phyloP scores from a whole-genome alignment of 2,113 vertebrate genomes.

The Cephalophus harveyi region DNA sequence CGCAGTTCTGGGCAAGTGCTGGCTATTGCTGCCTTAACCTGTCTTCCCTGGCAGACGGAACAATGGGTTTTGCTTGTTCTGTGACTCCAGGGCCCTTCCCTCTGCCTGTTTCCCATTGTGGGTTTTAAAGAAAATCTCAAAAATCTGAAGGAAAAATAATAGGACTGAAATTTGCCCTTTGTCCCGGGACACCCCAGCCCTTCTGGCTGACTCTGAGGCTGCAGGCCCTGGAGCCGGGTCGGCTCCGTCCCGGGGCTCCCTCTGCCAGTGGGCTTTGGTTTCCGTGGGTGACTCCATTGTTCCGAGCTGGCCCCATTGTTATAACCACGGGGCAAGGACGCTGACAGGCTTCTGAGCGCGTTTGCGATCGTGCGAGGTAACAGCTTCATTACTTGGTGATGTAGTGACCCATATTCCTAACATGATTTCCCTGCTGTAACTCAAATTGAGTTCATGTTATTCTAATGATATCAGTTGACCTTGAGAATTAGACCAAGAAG shows the following conservation, averaged over 20 bases:
- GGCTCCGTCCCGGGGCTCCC: not conserved
- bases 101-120: not conserved
- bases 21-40: not conserved
- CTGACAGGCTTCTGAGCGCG: conserved; percentile 56
- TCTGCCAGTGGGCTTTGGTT: not conserved
- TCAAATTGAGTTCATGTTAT: conserved; percentile 83
- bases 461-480: conserved; percentile 85
- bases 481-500: conserved; percentile 84
- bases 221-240: fast-evolving
- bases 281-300: not conserved
- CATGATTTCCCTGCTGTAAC: conserved; percentile 85
- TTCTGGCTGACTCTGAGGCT: not conserved
- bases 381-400: conserved; percentile 79
- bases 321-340: not conserved
- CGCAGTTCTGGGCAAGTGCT: fast-evolving
- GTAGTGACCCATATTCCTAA: conserved; percentile 83
- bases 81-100: not conserved
- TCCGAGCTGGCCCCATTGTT: not conserved
- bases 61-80: not conserved
- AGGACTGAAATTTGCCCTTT: not conserved
- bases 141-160: not conserved
- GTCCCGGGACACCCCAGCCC: not conserved
- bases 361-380: conserved; percentile 71
- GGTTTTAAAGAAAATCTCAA: conserved; percentile 1
- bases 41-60: not conserved